Evolutionary conservation across 1,140 invertebrate species (phyloP), one percentile per base, ranked within the genome.

Genomic region (Hyposmocoma kahamanoa): DNA sequence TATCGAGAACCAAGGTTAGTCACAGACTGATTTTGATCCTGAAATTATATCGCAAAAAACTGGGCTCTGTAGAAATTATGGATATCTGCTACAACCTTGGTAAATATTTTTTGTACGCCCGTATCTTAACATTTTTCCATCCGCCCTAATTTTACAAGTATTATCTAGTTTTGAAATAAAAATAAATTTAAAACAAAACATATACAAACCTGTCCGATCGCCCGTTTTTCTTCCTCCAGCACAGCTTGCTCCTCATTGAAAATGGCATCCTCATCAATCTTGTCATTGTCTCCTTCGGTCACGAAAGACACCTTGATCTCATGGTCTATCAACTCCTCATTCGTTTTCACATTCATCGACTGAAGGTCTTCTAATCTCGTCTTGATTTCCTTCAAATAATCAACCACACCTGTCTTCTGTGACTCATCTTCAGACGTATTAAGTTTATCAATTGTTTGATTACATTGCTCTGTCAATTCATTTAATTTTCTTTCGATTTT

Each of bases 401-500:
- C 78, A 20, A 83, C 64, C 15, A 82, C 71, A 24, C 56, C 67
- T 0, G 62, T 69, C 41, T 63, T 77, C n/a, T 75, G 66, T 5
- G 63, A 55, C 2, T 79, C 73, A 24, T 56, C 49, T 9, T 71
- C 65, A 8, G 65, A 68, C 15, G 64, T 71, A 19, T 79, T 84
- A 18, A 87, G 56, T 48, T 88, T 86, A 24, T 88, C 74, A 32
- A 91, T 76, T 0, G 88, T 88, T 38, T 87, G 73, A 57, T 90
- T 86, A 48, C 87, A 90, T 32, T 90, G 85, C 55, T 90, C 84
- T 3, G 91, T 90, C 5, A 96, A 67, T 42, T 88, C 86, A 4
- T 89, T 78, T 3, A 95, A 69, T 55, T 90, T 94, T 77, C 78
- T 81, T 67, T 88, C 92, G 0, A 93, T 85, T 57, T 88, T 87